Evolutionary conservation across 2,888 invertebrate genomes (phyloP).

Genomic region (Protophormia terraenovae): DNA sequence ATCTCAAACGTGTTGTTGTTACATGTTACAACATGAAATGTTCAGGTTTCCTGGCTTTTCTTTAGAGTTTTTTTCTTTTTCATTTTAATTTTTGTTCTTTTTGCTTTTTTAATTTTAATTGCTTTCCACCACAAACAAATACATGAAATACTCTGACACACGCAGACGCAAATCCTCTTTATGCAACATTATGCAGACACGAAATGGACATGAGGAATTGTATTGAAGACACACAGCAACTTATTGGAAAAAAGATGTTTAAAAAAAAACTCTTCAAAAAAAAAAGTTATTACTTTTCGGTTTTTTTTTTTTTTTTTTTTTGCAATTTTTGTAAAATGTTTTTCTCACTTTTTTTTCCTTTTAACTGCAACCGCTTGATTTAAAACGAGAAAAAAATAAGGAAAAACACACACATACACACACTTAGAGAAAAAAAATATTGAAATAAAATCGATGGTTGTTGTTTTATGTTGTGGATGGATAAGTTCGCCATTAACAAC

Average conservation of each 20-base stretch:
- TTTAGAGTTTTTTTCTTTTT: conserved; percentile 7
- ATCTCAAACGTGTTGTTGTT: conserved; percentile 66
- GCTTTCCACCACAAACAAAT: conserved; percentile 57
- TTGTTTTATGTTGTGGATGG: conserved; percentile 55
- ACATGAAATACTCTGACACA: conserved; percentile 23
- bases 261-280: conserved; percentile 10
- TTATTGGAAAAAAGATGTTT: conserved; percentile 42
- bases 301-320: neutral
- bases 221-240: conserved; percentile 13
- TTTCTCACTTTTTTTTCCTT: neutral
- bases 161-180: conserved; percentile 25
- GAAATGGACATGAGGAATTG: conserved; percentile 36
- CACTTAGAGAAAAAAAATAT: conserved; percentile 9
- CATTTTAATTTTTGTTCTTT: conserved; percentile 3
- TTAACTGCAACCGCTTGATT: conserved; percentile 37
- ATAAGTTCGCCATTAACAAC: conserved; percentile 58
- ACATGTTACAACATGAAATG: conserved; percentile 65
- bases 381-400: conserved; percentile 27
- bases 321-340: neutral
- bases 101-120: conserved; percentile 64
- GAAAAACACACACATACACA: conserved; percentile 7
- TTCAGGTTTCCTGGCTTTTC: conserved; percentile 59
- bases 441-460: conserved; percentile 56
- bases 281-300: conserved; percentile 44
- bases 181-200: conserved; percentile 1